Evolutionary conservation across 2,113 vertebrate genomes (phyloP).

Genomic region (Calidris pugnax): DNA sequence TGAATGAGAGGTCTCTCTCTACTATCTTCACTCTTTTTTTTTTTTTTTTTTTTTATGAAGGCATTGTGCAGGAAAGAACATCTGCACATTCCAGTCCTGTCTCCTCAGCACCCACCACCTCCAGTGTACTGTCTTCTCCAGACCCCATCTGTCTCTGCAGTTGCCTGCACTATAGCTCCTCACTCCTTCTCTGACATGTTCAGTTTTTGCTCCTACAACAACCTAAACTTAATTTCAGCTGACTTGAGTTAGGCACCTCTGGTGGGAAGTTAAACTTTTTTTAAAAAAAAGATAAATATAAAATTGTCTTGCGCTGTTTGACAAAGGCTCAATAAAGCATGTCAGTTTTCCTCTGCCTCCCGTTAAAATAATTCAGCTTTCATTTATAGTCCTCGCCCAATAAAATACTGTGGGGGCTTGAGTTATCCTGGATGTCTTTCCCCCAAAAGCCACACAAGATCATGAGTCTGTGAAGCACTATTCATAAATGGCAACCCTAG

Average conservation of each 20-base stretch:
- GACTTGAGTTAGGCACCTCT: background rate
- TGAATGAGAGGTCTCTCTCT: background rate
- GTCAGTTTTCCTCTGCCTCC: background rate
- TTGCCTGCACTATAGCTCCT: background rate
- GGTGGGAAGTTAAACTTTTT: background rate
- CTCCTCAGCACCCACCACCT: fast-evolving
- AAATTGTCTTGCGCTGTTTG: background rate
- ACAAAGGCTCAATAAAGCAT: background rate
- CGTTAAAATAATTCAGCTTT: background rate
- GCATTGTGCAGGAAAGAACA: background rate
- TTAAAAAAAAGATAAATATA: background rate
- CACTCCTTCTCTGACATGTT: background rate
- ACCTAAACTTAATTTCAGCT: background rate
- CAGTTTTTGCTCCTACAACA: background rate
- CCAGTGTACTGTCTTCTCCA: background rate
- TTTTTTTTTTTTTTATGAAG: background rate
- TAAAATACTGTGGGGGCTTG: background rate
- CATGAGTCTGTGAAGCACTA: background rate
- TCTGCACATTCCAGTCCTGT: background rate
- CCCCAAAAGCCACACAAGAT: background rate
- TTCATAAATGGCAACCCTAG: background rate
- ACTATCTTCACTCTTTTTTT: background rate
- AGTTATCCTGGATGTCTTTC: background rate
- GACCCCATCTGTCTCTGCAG: background rate
- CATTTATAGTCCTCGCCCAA: background rate